Percentiles rank a stretch among this genome's conserved stretches.
Evolutionary conservation across 2,888 invertebrate genomes (phyloP).

Genomic region (Drosophila ezoana): DNA sequence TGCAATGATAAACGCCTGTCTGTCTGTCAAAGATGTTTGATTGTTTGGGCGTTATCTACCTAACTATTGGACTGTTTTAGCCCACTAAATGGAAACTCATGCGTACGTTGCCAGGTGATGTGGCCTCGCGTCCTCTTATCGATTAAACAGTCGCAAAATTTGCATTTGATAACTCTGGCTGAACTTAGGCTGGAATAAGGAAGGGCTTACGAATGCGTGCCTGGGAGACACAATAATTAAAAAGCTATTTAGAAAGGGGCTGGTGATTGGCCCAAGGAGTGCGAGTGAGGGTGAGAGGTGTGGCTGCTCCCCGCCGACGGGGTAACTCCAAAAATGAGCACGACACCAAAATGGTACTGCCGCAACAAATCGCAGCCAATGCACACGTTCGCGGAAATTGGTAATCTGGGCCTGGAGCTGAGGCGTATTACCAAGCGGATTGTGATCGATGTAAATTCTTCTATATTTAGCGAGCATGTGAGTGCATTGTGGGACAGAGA

Average conservation of each 20-base stretch:
- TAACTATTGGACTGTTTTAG: neutral
- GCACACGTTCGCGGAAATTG: conserved; percentile 82
- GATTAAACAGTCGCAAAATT: conserved; percentile 72
- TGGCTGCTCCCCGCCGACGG: conserved; percentile 25
- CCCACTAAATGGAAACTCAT: conserved; percentile 25
- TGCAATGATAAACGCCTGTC: conserved; percentile 2
- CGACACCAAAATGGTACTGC: conserved; percentile 83
- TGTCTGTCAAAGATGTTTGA: conserved; percentile 34
- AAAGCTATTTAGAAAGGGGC: conserved; percentile 68
- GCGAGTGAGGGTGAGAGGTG: conserved; percentile 45
- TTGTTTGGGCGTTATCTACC: neutral
- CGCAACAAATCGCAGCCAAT: conserved; percentile 83
- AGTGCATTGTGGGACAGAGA: conserved; percentile 43
- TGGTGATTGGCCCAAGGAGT: conserved; percentile 50
- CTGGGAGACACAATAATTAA: conserved; percentile 79
- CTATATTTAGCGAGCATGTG: conserved; percentile 83
- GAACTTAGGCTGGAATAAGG: conserved; percentile 43
- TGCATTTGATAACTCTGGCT: conserved; percentile 57
- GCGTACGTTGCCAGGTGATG: conserved; percentile 73
- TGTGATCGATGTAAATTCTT: conserved; percentile 83
- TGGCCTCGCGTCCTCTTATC: conserved; percentile 49
- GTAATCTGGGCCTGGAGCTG: conserved; percentile 81
- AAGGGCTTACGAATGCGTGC: conserved; percentile 67
- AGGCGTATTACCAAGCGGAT: conserved; percentile 82
- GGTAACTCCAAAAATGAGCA: conserved; percentile 73